These are phyloP conservation scores for Argyresthia goedartella DNA, from an alignment of 2,888 invertebrate species.

Conservation along the genomic window DNA sequence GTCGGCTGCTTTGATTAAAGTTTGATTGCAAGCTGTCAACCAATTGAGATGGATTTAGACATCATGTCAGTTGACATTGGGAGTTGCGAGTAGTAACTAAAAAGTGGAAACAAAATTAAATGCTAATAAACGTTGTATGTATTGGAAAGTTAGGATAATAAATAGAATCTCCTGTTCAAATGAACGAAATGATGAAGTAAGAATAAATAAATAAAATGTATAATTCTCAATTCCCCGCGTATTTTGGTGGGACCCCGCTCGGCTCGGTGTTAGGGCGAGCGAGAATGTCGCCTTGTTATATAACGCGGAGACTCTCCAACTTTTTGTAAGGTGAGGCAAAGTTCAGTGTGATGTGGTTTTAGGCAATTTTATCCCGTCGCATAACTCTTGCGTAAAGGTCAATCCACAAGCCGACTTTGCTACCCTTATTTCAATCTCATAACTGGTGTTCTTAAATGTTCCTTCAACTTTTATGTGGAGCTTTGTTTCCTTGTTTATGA, in stretches of 20 bases:
- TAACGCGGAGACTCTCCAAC: slow-evolving; percentile 33
- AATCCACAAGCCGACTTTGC: not conserved
- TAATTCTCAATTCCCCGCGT: slow-evolving; percentile 1
- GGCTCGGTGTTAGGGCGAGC: slow-evolving; percentile 20
- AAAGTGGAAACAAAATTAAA: not conserved
- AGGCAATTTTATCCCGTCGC: slow-evolving; percentile 11
- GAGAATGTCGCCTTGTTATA: slow-evolving; percentile 18
- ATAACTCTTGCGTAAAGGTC: slow-evolving; percentile 1
- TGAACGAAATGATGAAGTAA: not conserved
- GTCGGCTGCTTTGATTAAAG: slow-evolving; percentile 61
- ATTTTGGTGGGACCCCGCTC: slow-evolving; percentile 30
- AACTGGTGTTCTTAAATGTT: too few relatives aligned
- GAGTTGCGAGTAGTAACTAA: not conserved
- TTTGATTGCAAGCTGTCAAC: slow-evolving; percentile 61
- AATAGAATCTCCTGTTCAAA: too few relatives aligned
- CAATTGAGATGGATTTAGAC: slow-evolving; percentile 29
- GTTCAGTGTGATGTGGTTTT: slow-evolving; percentile 26
- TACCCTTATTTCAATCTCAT: not conserved
- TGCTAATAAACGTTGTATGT: too few relatives aligned
- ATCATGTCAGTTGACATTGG: slow-evolving; percentile 1
- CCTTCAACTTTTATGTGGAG: too few relatives aligned
- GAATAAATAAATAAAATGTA: slow-evolving; percentile 1
- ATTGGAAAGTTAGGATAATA: too few relatives aligned
- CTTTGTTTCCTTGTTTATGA: too few relatives aligned
- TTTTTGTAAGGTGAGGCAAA: slow-evolving; percentile 36